phyloP scores from a whole-genome alignment of 2,113 vertebrate genomes.

The Columba livia region DNA sequence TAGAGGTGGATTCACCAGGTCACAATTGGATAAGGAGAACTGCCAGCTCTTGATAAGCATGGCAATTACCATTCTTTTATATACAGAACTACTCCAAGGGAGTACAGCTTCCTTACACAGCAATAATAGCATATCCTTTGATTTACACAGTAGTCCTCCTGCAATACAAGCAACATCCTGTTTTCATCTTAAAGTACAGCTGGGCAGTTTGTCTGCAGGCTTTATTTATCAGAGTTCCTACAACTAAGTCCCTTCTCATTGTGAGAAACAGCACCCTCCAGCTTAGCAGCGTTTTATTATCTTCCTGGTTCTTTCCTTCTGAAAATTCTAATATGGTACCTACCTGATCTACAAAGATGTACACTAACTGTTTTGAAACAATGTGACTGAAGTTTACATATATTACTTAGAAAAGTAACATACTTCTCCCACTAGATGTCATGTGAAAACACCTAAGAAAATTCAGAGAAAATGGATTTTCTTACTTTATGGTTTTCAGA shows the following conservation, averaged over 20 bases:
- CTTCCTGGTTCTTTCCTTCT: background rate
- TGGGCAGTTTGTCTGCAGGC: constrained; percentile 13
- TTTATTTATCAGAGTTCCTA: constrained; percentile 12
- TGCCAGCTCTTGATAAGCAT: constrained; percentile 56
- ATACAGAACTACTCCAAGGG: constrained; percentile 34
- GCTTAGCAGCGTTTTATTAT: background rate
- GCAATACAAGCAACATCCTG: constrained; percentile 59
- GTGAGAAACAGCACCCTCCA: background rate
- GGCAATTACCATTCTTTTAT: constrained; percentile 59
- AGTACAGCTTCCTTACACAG: constrained; percentile 53
- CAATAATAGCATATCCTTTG: constrained; percentile 70
- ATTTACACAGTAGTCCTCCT: constrained; percentile 53
- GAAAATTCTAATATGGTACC: background rate
- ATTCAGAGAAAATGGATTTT: background rate
- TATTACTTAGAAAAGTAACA: background rate
- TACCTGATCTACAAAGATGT: background rate
- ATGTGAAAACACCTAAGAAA: background rate
- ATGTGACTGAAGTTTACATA: background rate
- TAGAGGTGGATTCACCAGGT: constrained; percentile 28
- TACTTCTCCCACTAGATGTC: background rate
- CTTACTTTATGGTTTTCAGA: background rate
- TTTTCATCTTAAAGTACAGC: constrained; percentile 64
- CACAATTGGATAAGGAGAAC: constrained; percentile 46
- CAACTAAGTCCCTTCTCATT: background rate
- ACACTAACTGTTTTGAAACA: background rate